Evolutionary conservation across 2,888 invertebrate genomes (phyloP).

Genomic region (Drosophila dives): DNA sequence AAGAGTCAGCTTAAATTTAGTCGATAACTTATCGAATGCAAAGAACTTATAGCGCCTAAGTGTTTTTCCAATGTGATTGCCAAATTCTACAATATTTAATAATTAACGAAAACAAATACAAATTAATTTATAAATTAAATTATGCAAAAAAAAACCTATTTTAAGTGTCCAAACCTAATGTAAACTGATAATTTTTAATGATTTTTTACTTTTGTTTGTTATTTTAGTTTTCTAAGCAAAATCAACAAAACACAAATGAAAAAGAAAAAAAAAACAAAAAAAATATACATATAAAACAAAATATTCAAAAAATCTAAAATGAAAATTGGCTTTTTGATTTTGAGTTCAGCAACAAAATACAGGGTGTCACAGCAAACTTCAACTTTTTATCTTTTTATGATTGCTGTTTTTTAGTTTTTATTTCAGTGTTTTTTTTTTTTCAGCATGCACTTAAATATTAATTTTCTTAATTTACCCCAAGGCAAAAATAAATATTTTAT

Average conservation of each 20-base stretch:
- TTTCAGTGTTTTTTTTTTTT: not conserved
- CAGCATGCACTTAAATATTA: not conserved
- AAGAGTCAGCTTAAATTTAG: conserved; percentile 50
- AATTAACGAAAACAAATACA: conserved; percentile 22
- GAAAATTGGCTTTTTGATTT: conserved; percentile 51
- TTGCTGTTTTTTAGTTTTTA: not conserved
- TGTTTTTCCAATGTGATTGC: conserved; percentile 81
- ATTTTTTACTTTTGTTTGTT: conserved; percentile 69
- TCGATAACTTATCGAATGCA: conserved; percentile 52
- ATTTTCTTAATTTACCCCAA: not conserved
- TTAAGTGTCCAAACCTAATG: conserved; percentile 38
- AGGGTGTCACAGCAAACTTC: not conserved
- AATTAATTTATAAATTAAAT: conserved; percentile 54
- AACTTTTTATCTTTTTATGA: not conserved
- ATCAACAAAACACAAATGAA: conserved; percentile 13
- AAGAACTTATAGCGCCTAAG: conserved; percentile 76
- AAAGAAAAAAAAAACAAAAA: conserved; percentile 24
- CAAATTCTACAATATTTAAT: conserved; percentile 74
- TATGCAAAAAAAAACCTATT: conserved; percentile 24
- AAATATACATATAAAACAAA: conserved; percentile 47
- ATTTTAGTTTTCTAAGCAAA: conserved; percentile 74
- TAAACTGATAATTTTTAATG: conserved; percentile 48
- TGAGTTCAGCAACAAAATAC: conserved; percentile 5
- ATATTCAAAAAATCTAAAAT: conserved; percentile 45
- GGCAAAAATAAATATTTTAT: not conserved